Base-by-base conservation (phyloP, 2,888 invertebrate species). In the Drosophila acutilabella region DNA sequence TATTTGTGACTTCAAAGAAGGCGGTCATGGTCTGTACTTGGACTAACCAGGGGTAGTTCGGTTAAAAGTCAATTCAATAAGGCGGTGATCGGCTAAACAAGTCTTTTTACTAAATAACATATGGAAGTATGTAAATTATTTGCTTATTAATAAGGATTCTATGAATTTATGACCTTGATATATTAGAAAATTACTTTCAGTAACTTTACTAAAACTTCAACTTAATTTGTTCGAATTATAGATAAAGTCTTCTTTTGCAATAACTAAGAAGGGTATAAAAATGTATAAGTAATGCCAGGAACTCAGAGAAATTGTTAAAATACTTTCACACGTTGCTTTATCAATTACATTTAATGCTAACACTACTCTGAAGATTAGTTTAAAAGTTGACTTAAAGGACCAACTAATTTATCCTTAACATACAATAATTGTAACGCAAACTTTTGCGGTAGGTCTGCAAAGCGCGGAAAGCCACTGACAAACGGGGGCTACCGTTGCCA, bases 401-500 rank as follows among this genome's bases (percentile, higher is more conserved):
- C n/a, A 26, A 40, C 40, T 20, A 20, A 18, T 36, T 6, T 14
- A 23, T 13, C 11, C 11, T 13, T 5, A 14, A 23, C 7, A 6
- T n/a, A n/a, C n/a, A n/a, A n/a, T 13, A 11, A 38, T 26, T 38
- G 2, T 18, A 7, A 44, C 7, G 4, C 23, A 4, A 26, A 0
- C 13, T 50, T 10, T 48, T 67, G 61, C 48, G 87, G 89, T 82
- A 62, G 81, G 77, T 87, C 70, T 51, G 66, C 47, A 50, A 33
- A 0, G 48, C 16, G 50, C 26, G 26, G 38, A 65, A 33, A 57
- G 48, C 8, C 51, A 64, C 30, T 87, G 89, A 84, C 85, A 87
- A 78, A 71, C 70, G 57, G 58, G 57, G 60, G 85, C 86, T 87
- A 78, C 85, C 61, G 89, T 88, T 87, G 65, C 23, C 40, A 45